Evolutionary conservation across 2,888 invertebrate genomes (phyloP).

Genomic region (Phortica magna): DNA sequence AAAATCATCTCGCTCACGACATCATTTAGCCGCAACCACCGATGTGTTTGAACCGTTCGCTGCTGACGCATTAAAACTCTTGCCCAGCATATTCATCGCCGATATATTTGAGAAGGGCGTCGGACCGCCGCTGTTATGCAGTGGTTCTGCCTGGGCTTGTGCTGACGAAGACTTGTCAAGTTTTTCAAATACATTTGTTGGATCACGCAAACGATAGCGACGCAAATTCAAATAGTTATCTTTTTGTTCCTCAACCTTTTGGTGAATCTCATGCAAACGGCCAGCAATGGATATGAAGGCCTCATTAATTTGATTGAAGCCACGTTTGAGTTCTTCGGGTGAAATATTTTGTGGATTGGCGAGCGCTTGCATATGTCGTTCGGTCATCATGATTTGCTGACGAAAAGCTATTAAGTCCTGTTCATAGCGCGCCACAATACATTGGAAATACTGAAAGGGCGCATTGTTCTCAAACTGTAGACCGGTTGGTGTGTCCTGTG

Average conservation of each 20-base stretch:
- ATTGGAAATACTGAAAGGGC: constrained; percentile 85
- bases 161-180: constrained; percentile 73
- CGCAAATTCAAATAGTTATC: constrained; percentile 90
- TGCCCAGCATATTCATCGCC: constrained; percentile 70
- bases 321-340: constrained; percentile 87
- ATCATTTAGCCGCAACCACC: neutral
- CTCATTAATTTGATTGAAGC: constrained; percentile 90
- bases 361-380: constrained; percentile 84
- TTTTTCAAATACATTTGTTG: constrained; percentile 86
- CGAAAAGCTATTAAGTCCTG: constrained; percentile 83
- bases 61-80: constrained; percentile 54
- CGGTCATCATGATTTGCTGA: constrained; percentile 85
- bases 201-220: constrained; percentile 85
- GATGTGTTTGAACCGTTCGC: constrained; percentile 25
- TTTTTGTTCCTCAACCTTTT: constrained; percentile 87
- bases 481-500: constrained; percentile 86
- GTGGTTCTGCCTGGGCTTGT: constrained; percentile 70
- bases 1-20: neutral
- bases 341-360: constrained; percentile 82
- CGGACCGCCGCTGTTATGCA: constrained; percentile 81
- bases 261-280: constrained; percentile 88
- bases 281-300: constrained; percentile 93
- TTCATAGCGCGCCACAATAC: constrained; percentile 85
- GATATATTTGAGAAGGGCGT: constrained; percentile 81
- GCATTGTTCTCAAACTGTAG: constrained; percentile 87